phyloP scores from a whole-genome alignment of 1,140 invertebrate genomes.

The Hyles euphorbiae region DNA sequence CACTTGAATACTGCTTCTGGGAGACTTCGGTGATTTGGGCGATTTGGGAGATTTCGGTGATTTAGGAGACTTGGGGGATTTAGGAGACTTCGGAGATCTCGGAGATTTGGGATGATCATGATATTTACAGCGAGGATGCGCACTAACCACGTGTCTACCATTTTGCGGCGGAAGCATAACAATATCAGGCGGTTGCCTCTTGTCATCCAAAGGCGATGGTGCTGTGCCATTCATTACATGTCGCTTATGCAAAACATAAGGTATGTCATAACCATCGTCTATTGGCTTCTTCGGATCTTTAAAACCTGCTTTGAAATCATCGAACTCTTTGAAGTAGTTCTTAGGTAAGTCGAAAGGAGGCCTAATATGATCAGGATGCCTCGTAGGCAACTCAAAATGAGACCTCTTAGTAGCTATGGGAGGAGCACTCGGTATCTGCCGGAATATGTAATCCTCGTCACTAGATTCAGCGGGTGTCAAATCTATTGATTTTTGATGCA shows the following conservation, averaged over 20 bases:
- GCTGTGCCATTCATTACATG: constrained; percentile 89
- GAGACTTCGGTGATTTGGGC: constrained; percentile 76
- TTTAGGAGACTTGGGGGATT: constrained; percentile 75
- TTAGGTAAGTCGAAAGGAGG: constrained; percentile 77
- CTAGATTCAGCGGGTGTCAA: constrained; percentile 88
- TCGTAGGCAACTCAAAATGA: constrained; percentile 79
- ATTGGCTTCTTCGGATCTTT: constrained; percentile 59
- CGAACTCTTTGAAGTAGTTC: constrained; percentile 78
- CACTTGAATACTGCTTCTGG: constrained; percentile 71
- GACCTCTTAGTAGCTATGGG: constrained; percentile 81
- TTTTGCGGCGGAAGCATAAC: constrained; percentile 66
- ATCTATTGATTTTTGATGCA: constrained; percentile 91
- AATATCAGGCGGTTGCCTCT: constrained; percentile 71
- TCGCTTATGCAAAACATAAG: constrained; percentile 87
- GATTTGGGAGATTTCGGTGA: constrained; percentile 76
- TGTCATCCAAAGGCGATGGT: constrained; percentile 71
- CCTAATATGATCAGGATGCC: constrained; percentile 64
- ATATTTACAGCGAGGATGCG: constrained; percentile 67
- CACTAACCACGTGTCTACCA: constrained; percentile 65
- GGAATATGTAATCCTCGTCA: constrained; percentile 85
- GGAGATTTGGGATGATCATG: constrained; percentile 75
- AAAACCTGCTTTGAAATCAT: constrained; percentile 71
- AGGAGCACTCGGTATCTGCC: constrained; percentile 82
- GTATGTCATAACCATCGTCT: constrained; percentile 81
- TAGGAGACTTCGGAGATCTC: constrained; percentile 76